Base-by-base conservation (phyloP, 1,140 invertebrate species). In the Drosophila lacertosa region DNA sequence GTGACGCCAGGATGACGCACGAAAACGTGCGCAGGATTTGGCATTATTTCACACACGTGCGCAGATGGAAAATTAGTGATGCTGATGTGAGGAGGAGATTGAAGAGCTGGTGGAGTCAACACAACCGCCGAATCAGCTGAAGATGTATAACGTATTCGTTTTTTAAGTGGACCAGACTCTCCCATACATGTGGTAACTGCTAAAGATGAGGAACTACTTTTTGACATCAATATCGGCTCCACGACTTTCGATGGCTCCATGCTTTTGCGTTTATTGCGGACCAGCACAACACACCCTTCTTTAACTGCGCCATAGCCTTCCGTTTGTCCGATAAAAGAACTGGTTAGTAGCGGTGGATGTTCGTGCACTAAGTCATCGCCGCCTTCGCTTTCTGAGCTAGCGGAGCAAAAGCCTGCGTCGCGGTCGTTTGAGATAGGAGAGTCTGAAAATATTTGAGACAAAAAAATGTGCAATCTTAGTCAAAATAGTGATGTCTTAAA, bases 331-430 rank as follows among this genome's bases (percentile, higher is more conserved):
- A 48, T 93, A 92, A 45, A 93, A 7, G 67, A 32, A 58, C 68
- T 80, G 44, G 53, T 74, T 24, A 51, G 69, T 29, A 29, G 11
- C 42, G 11, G 5, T 47, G 78, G 66, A 71, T 81, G 86, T 58
- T 91, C 84, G 11, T 55, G 44, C 44, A 55, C 40, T 45, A 90
- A 66, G 47, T 95, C 94, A 59, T 95, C 94, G 0, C 93, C 94
- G 35, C 84, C 83, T 64, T 91, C 91, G 45, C 81, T 86, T 60
- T 88, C 82, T 1, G 90, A 91, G 50, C 91, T 91, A 4, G 94
- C 95, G 2, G 95, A 95, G 64, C 95, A 95, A 84, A 95, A 95
- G 22, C 94, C 95, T 2, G 94, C 94, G 80, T 95, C 95, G 57
- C 93, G 92, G 62, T 95, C 94, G 42, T 76, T 90, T 47, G 90